phyloP scores from a whole-genome alignment of 2,113 vertebrate species.

The Phalacrocorax carbo region DNA sequence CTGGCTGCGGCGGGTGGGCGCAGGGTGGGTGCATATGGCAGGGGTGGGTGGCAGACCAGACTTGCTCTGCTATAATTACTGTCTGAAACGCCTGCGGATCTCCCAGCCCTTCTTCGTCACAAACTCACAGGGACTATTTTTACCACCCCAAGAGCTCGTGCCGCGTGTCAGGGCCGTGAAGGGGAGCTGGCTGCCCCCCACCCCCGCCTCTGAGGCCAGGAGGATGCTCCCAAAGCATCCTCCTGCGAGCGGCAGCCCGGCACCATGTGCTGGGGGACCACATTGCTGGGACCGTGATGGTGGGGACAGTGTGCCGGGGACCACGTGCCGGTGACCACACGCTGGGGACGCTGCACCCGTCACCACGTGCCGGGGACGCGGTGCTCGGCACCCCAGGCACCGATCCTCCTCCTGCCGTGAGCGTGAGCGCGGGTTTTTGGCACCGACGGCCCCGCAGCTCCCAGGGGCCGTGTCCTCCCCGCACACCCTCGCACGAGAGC shows the following conservation, averaged over 20 bases:
- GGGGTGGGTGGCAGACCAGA: background rate
- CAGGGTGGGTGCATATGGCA: background rate
- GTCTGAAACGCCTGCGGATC: background rate
- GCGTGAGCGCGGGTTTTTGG: background rate
- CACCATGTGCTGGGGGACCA: too few species aligned
- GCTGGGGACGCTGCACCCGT: background rate
- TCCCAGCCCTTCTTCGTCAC: background rate
- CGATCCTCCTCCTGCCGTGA: background rate
- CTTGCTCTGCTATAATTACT: background rate
- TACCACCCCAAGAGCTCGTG: background rate
- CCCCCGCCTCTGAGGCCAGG: background rate
- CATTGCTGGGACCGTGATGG: too few species aligned
- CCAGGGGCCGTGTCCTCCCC: background rate
- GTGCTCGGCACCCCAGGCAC: background rate
- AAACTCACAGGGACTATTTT: background rate
- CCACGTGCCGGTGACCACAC: background rate
- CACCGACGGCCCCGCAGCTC: background rate
- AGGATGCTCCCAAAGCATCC: background rate
- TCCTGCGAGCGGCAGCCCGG: background rate
- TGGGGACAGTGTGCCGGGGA: background rate
- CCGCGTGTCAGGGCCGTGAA: background rate
- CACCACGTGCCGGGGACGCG: accelerated
- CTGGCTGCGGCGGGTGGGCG: background rate
- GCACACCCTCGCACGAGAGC: accelerated
- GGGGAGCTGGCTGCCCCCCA: background rate